These are phyloP conservation scores for Saxidomus purpurata DNA, from an alignment of 1,140 invertebrate genomes.

Conservation along the genomic window DNA sequence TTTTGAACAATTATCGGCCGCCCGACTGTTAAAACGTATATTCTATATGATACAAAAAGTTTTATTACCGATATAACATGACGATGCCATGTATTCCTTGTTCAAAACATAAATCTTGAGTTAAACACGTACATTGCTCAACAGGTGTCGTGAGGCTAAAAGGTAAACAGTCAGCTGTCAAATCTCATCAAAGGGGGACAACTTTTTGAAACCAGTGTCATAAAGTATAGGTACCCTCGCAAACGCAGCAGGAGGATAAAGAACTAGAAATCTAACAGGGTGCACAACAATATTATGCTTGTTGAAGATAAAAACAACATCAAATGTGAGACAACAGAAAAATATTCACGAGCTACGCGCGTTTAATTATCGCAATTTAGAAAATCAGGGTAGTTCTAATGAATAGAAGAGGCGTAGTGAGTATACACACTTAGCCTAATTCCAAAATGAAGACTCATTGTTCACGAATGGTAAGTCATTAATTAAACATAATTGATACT, in stretches of 20 bases:
- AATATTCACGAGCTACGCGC: too few relatives aligned
- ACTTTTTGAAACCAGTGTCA: background rate
- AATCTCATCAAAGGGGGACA: slow-evolving; percentile 8
- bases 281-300: too few relatives aligned
- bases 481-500: background rate
- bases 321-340: too few relatives aligned
- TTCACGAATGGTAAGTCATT: background rate
- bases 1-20: slow-evolving; percentile 11
- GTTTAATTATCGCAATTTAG: too few relatives aligned
- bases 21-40: background rate
- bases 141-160: slow-evolving; percentile 1
- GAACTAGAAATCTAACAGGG: too few relatives aligned
- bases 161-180: background rate
- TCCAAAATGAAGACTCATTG: background rate
- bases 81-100: slow-evolving; percentile 9
- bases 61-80: background rate
- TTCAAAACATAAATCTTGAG: background rate
- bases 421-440: background rate
- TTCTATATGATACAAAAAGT: background rate
- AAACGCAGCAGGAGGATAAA: too few relatives aligned
- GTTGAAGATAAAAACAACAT: too few relatives aligned
- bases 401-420: too few relatives aligned
- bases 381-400: too few relatives aligned
- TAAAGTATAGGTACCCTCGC: too few relatives aligned
- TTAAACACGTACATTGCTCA: background rate